Evolutionary conservation across 2,888 invertebrate genomes (phyloP).

Genomic region (Phania funesta): DNA sequence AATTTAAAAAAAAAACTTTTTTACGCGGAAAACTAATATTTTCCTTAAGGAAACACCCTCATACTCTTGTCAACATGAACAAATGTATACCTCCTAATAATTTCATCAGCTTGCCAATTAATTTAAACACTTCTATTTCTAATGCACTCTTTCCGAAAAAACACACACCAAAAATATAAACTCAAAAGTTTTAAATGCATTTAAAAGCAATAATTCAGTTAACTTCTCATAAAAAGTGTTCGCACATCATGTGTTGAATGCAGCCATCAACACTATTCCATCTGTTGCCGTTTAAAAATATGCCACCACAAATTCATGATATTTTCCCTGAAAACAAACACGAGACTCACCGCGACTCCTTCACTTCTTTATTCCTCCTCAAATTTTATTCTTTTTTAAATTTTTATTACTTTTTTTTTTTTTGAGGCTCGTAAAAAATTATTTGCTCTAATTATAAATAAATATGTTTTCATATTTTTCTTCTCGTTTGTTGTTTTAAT

Average conservation of each 20-base stretch:
- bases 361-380: background rate
- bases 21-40: no score
- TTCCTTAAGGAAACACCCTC: no score
- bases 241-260: constrained; percentile 45
- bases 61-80: background rate
- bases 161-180: background rate
- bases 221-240: constrained; percentile 34
- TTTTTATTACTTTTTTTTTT: background rate
- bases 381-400: background rate
- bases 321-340: background rate
- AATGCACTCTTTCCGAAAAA: background rate
- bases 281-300: constrained; percentile 29
- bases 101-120: constrained; percentile 43
- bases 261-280: constrained; percentile 45
- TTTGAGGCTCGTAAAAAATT: background rate
- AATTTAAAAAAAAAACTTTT: no score
- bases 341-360: background rate
- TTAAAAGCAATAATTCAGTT: constrained; percentile 21
- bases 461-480: constrained; percentile 9
- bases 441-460: constrained; percentile 61
- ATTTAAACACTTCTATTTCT: background rate
- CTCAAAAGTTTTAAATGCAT: constrained; percentile 13
- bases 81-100: background rate
- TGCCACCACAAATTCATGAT: constrained; percentile 10
- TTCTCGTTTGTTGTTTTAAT: constrained; percentile 19